These are phyloP conservation scores for Panorpa germanica DNA, from an alignment of 2,888 invertebrate genomes.

Conservation along the genomic window DNA sequence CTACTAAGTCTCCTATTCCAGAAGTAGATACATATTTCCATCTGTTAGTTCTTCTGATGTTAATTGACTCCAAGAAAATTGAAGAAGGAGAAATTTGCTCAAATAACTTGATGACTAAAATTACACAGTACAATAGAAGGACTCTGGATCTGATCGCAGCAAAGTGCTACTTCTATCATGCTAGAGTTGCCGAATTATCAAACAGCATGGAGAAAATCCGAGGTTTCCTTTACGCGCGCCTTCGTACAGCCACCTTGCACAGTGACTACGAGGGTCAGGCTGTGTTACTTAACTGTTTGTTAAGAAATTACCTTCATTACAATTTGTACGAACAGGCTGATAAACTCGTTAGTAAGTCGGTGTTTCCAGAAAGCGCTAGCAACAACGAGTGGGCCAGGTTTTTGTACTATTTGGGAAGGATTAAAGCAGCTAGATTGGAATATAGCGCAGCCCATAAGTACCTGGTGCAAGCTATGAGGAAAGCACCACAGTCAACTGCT, in stretches of 20 bases:
- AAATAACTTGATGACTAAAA: constrained; percentile 45
- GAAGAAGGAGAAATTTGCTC: constrained; percentile 49
- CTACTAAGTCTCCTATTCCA: constrained; percentile 41
- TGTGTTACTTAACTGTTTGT: constrained; percentile 55
- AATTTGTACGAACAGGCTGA: constrained; percentile 69
- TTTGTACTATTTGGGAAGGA: constrained; percentile 62
- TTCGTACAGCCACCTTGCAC: constrained; percentile 57
- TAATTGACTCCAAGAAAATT: constrained; percentile 44
- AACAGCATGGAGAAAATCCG: constrained; percentile 46
- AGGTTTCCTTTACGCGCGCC: constrained; percentile 43
- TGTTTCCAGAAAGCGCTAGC: constrained; percentile 62
- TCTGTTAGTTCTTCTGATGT: constrained; percentile 45
- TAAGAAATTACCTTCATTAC: constrained; percentile 60
- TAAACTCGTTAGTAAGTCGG: constrained; percentile 61
- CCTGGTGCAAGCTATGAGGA: constrained; percentile 53
- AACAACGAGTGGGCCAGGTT: constrained; percentile 75
- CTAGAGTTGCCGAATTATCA: constrained; percentile 49
- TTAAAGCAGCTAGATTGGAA: constrained; percentile 63
- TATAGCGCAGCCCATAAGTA: constrained; percentile 68
- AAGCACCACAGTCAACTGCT: constrained; percentile 66
- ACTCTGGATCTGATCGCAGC: constrained; percentile 59
- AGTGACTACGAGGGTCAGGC: constrained; percentile 71
- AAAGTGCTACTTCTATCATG: constrained; percentile 64
- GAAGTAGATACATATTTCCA: constrained; percentile 62
- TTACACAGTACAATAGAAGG: constrained; percentile 48